Percentiles rank a stretch among this genome's conserved stretches.
phyloP scores from a whole-genome alignment of 2,888 invertebrate species.

The Pristionchus fissidentatus region DNA sequence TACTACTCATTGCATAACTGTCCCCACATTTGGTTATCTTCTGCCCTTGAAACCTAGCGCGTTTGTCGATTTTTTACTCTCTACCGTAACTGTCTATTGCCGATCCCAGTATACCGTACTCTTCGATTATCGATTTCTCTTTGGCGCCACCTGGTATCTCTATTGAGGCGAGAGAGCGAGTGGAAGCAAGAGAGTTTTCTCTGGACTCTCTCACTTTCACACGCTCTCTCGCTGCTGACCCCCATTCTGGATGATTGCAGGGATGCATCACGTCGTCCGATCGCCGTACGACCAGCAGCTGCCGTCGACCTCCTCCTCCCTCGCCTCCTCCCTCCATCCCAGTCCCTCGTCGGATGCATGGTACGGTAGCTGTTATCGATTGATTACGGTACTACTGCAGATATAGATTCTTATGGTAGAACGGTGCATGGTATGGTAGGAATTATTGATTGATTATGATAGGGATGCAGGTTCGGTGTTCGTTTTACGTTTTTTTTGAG shows the following conservation, averaged over 20 bases:
- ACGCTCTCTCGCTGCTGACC: background rate
- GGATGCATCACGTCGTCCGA: constrained; percentile 13
- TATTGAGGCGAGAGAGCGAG: too few species aligned
- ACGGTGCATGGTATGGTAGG: background rate
- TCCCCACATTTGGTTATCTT: background rate
- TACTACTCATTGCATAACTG: background rate
- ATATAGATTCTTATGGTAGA: background rate
- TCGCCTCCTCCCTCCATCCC: background rate
- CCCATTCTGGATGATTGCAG: background rate
- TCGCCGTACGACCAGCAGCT: constrained; percentile 26
- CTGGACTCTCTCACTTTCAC: too few species aligned
- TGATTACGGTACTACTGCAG: background rate
- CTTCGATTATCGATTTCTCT: background rate
- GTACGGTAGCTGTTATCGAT: background rate
- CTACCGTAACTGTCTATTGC: background rate
- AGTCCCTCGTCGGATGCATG: background rate
- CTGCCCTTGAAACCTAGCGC: background rate
- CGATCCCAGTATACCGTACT: background rate
- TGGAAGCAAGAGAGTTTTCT: too few species aligned
- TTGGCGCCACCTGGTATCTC: too few species aligned
- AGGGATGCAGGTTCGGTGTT: background rate
- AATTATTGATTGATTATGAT: background rate
- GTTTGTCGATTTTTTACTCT: background rate
- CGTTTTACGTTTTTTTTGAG: background rate
- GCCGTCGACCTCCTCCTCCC: constrained; percentile 5